These are phyloP conservation scores for Imbricaverruca yamaguchii DNA, from an alignment of 2,888 invertebrate species.

Conservation along the genomic window DNA sequence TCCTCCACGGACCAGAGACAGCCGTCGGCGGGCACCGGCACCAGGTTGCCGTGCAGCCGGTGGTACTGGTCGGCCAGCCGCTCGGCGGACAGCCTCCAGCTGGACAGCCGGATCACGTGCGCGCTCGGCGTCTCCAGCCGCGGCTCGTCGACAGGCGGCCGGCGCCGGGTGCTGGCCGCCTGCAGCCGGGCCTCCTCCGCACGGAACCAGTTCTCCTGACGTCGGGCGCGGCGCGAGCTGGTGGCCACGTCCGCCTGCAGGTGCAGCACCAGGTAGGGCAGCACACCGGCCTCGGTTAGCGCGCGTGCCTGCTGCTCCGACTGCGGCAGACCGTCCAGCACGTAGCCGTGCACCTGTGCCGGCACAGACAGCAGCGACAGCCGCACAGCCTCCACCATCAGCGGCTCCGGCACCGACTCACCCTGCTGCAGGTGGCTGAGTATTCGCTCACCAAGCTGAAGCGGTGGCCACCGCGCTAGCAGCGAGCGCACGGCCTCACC, in stretches of 20 bases:
- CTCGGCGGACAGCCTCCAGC: neutral
- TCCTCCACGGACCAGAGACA: neutral
- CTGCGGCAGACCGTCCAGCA: constrained; percentile 11
- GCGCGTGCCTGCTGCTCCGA: neutral
- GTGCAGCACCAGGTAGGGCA: constrained; percentile 2
- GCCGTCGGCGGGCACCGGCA: neutral
- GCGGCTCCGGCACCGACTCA: neutral
- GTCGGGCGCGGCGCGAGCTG: neutral
- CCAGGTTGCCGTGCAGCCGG: constrained; percentile 5
- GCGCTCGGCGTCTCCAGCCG: neutral
- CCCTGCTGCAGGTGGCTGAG: neutral
- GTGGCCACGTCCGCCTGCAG: neutral
- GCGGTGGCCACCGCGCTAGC: constrained; percentile 3
- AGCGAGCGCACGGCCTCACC: neutral
- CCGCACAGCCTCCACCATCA: neutral
- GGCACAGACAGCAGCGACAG: neutral
- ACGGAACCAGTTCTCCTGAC: constrained; percentile 18
- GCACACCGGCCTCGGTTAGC: constrained; percentile 2
- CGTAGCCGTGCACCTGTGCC: constrained; percentile 6
- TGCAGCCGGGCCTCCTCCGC: neutral
- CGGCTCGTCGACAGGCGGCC: neutral
- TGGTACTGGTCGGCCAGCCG: neutral
- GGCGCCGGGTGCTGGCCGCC: neutral
- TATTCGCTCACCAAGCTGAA: neutral
- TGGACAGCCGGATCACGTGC: neutral